Percentiles rank a stretch among this genome's conserved stretches.
phyloP scores from a whole-genome alignment of 2,888 invertebrate genomes.

The Polymixis lichenea region DNA sequence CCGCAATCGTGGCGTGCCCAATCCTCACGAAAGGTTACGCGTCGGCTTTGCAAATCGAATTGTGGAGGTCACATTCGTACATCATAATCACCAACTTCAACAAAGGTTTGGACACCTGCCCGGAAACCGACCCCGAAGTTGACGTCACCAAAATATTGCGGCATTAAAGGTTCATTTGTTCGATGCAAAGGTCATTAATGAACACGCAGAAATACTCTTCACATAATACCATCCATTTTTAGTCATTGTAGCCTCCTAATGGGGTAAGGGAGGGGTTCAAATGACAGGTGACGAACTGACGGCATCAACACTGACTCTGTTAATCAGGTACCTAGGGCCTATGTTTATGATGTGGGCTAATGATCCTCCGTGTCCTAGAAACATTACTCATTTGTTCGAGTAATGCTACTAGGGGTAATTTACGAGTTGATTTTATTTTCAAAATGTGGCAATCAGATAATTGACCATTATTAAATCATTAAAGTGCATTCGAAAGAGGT shows the following conservation, averaged over 20 bases:
- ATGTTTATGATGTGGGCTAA: conserved; percentile 23
- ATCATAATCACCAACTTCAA: conserved; percentile 22
- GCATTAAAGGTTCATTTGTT: conserved; percentile 40
- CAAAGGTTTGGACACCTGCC: conserved; percentile 42
- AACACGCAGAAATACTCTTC: conserved; percentile 50
- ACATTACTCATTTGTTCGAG: conserved; percentile 15
- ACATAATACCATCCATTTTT: conserved; percentile 48
- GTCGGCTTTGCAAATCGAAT: not conserved
- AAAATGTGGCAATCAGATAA: not conserved
- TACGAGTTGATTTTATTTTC: conserved; percentile 11
- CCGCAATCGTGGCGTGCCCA: no score
- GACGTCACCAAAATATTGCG: conserved; percentile 45
- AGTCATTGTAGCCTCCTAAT: conserved; percentile 37
- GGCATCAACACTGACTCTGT: conserved; percentile 32
- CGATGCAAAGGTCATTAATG: conserved; percentile 46
- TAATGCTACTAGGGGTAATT: not conserved
- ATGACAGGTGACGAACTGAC: conserved; percentile 38
- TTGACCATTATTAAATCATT: not conserved
- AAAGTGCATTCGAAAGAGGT: conserved; percentile 24
- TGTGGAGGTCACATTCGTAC: conserved; percentile 17
- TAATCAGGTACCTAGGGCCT: conserved; percentile 16
- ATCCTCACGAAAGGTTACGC: not conserved
- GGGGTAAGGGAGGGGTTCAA: conserved; percentile 33
- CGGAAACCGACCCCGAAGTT: conserved; percentile 35
- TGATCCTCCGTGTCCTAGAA: conserved; percentile 5